phyloP scores from a whole-genome alignment of 2,888 invertebrate genomes.

The Phanerotoma sp. region DNA sequence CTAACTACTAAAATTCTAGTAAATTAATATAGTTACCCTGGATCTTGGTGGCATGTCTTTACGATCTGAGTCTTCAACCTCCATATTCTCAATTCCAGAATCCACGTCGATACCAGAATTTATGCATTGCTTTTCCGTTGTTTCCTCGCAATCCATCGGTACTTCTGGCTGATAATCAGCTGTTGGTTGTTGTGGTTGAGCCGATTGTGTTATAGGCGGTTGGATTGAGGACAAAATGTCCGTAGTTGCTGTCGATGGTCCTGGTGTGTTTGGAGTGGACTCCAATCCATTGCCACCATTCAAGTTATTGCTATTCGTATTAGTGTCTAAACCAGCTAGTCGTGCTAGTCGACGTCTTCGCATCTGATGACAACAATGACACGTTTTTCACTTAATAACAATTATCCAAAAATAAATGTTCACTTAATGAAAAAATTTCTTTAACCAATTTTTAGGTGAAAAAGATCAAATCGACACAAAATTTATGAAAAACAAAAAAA shows the following conservation, averaged over 20 bases:
- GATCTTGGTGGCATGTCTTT: slow-evolving; percentile 51
- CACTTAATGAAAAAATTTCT: slow-evolving; percentile 2
- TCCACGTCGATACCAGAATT: slow-evolving; percentile 65
- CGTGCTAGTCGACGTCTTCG: slow-evolving; percentile 75
- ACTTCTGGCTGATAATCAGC: slow-evolving; percentile 31
- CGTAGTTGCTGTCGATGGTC: slow-evolving; percentile 46
- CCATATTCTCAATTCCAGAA: slow-evolving; percentile 77
- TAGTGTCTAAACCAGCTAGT: slow-evolving; percentile 65
- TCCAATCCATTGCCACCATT: slow-evolving; percentile 56
- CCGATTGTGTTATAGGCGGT: slow-evolving; percentile 40
- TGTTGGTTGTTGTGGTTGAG: slow-evolving; percentile 21
- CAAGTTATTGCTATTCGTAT: too few relatives aligned
- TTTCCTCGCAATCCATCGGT: slow-evolving; percentile 66
- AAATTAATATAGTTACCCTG: slow-evolving; percentile 42
- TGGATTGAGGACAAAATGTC: slow-evolving; percentile 40
- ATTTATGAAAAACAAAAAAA: too few relatives aligned
- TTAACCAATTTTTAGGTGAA: background rate
- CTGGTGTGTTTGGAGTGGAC: slow-evolving; percentile 59
- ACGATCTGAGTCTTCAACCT: slow-evolving; percentile 61
- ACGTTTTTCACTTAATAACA: too few relatives aligned
- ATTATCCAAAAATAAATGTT: slow-evolving; percentile 1
- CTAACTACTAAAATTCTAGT: background rate
- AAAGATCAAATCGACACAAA: too few relatives aligned
- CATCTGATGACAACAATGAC: slow-evolving; percentile 68
- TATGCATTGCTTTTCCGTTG: slow-evolving; percentile 58